phyloP scores from a whole-genome alignment of 2,797 vertebrate species.

The Eidolon dupreanum region DNA sequence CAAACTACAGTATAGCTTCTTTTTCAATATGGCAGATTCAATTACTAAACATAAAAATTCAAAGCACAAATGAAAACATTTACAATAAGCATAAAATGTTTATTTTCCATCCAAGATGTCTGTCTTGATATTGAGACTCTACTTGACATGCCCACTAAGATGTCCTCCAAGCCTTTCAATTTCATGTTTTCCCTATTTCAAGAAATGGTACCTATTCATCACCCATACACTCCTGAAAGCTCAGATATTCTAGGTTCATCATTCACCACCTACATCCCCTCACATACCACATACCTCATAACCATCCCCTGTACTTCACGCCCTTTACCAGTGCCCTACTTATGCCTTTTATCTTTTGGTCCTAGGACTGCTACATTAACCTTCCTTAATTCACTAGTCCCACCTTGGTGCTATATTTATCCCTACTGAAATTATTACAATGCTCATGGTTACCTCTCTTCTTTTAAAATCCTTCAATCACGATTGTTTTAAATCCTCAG shows the following conservation, averaged over 20 bases:
- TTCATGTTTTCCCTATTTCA: conserved; percentile 27
- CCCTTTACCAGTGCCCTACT: background rate
- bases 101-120: background rate
- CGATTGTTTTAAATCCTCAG: background rate
- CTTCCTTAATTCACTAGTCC: background rate
- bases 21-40: conserved; percentile 2
- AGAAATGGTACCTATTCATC: background rate
- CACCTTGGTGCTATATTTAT: background rate
- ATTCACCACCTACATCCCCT: background rate
- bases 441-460: background rate
- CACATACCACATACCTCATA: background rate
- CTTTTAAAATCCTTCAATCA: conserved; percentile 39
- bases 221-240: background rate
- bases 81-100: conserved; percentile 31
- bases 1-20: background rate
- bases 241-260: background rate
- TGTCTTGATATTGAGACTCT: background rate
- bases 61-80: conserved; percentile 29
- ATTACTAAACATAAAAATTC: conserved; percentile 30
- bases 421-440: background rate
- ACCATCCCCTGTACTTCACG: background rate
- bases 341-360: background rate
- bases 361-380: background rate
- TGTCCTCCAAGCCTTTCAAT: background rate
- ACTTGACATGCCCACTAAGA: background rate